Conservation (phyloP, 2,113 vertebrate species). For the Anas platyrhynchos region DNA sequence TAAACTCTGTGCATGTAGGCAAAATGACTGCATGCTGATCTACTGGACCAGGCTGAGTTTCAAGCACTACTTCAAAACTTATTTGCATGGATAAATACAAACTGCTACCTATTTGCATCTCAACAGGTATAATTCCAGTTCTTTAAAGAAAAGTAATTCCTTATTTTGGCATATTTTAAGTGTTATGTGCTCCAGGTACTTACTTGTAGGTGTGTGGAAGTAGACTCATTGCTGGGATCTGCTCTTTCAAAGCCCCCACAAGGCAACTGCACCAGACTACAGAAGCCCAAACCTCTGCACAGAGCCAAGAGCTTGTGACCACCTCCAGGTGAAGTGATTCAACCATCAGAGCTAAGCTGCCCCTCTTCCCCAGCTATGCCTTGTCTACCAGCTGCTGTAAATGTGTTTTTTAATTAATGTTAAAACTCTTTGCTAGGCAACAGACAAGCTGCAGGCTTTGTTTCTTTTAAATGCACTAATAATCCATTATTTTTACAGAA, state of each 20-base stretch:
- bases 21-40: not conserved
- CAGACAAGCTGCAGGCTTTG: not conserved
- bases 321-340: not conserved
- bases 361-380: not conserved
- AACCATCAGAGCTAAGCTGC: accelerated
- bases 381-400: not conserved
- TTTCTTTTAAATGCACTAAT: accelerated
- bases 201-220: accelerated
- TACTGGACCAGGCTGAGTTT: not conserved
- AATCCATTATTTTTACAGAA: not conserved
- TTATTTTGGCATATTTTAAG: not conserved
- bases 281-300: accelerated
- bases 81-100: not conserved
- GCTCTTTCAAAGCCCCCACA: not conserved
- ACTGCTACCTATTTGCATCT: not conserved
- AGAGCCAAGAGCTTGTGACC: not conserved
- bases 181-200: not conserved
- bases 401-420: accelerated
- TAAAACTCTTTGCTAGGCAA: not conserved
- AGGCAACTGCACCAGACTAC: accelerated
- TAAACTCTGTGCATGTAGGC: not conserved
- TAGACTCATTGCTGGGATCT: accelerated
- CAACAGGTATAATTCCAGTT: not conserved
- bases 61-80: slow-evolving; percentile 10
- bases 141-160: not conserved